Conservation (phyloP, 2,113 vertebrate species). For the Eclectus roratus region DNA sequence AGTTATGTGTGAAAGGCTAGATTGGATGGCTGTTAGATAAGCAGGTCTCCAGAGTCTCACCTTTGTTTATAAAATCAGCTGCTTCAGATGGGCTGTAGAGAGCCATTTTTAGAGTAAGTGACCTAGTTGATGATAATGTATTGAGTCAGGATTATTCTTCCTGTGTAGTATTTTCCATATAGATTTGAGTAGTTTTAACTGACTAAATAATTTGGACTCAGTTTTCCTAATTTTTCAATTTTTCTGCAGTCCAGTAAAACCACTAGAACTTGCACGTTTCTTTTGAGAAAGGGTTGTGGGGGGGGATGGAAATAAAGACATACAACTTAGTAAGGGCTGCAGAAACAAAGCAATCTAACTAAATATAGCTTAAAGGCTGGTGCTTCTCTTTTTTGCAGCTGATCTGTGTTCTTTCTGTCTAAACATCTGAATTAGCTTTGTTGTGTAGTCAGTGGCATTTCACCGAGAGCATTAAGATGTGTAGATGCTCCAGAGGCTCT, state of each 20-base stretch:
- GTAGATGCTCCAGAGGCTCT: not conserved
- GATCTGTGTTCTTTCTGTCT: not conserved
- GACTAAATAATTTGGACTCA: not conserved
- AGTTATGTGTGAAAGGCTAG: not conserved
- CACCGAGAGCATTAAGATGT: not conserved
- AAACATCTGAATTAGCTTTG: not conserved
- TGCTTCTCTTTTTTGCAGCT: not conserved
- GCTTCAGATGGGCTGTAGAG: not conserved
- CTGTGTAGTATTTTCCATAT: not conserved
- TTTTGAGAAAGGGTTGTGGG: not conserved
- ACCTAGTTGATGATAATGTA: not conserved
- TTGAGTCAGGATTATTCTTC: not conserved
- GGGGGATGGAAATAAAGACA: not conserved
- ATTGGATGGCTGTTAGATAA: conserved; percentile 1
- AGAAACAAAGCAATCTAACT: not conserved
- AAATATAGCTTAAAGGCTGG: not conserved
- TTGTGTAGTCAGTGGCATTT: not conserved
- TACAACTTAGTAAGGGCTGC: not conserved
- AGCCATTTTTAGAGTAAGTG: not conserved
- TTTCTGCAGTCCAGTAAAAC: not conserved
- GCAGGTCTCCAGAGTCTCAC: not conserved
- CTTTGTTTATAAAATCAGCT: conserved; percentile 28
- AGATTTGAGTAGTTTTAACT: not conserved
- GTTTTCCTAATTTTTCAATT: not conserved
- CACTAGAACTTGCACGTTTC: not conserved